phyloP scores from a whole-genome alignment of 64 coral and sea anemone species.

The Orbicella faveolata region DNA sequence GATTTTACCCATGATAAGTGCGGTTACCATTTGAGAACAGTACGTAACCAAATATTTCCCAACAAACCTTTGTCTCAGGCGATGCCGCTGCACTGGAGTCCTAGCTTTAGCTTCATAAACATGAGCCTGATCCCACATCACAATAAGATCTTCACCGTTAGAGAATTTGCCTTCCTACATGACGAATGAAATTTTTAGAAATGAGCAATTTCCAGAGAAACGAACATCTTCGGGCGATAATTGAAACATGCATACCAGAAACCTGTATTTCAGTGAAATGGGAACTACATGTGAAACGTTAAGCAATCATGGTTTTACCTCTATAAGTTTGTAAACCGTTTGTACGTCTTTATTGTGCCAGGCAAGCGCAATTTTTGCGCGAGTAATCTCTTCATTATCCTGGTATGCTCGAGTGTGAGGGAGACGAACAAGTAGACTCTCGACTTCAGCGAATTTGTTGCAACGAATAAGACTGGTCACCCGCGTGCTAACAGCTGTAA shows the following conservation, averaged over 20 bases:
- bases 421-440: neutral
- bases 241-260: neutral
- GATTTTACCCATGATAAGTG: too few species aligned
- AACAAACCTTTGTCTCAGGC: constrained; percentile 23
- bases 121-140: constrained; percentile 31
- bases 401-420: neutral
- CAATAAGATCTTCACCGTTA: constrained; percentile 33
- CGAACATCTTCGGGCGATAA: neutral
- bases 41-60: neutral
- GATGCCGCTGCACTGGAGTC: constrained; percentile 21
- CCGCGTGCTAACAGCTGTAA: neutral
- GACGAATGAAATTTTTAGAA: neutral
- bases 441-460: constrained; percentile 12
- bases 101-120: neutral
- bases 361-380: constrained; percentile 13
- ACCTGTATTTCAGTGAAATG: neutral
- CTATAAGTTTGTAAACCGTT: constrained; percentile 15
- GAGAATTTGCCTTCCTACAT: constrained; percentile 9
- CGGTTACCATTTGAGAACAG: neutral
- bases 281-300: neutral
- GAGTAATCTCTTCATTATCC: constrained; percentile 14
- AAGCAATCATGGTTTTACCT: neutral
- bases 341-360: constrained; percentile 30
- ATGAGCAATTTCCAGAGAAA: neutral
- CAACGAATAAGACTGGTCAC: neutral